Conservation (phyloP, 2,888 invertebrate genomes). For the Priocnemis perturbator region DNA sequence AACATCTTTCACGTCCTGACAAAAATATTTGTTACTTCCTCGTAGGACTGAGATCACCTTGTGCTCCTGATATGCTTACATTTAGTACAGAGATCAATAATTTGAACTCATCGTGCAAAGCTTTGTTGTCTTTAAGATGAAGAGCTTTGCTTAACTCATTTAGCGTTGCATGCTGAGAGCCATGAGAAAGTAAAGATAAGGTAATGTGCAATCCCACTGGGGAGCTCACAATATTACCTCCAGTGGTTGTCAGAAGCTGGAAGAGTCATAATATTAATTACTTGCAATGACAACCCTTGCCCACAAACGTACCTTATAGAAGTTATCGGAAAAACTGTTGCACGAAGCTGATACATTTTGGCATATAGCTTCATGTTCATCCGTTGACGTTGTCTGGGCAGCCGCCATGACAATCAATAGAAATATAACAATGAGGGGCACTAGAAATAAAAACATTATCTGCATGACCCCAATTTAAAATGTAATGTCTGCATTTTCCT, state of each 20-base stretch:
- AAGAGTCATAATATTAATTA: constrained; percentile 28
- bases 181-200: constrained; percentile 66
- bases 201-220: constrained; percentile 69
- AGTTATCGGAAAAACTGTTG: constrained; percentile 34
- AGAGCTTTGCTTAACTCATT: constrained; percentile 56
- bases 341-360: constrained; percentile 39
- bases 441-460: too few relatives aligned
- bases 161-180: constrained; percentile 57
- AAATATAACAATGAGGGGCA: too few relatives aligned
- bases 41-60: background rate
- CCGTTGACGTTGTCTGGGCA: background rate
- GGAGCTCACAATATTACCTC: constrained; percentile 63
- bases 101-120: constrained; percentile 45
- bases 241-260: constrained; percentile 44
- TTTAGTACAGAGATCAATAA: constrained; percentile 52
- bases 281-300: constrained; percentile 9
- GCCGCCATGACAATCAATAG: too few relatives aligned
- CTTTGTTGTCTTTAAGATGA: constrained; percentile 34
- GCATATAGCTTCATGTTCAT: background rate
- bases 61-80: constrained; percentile 43
- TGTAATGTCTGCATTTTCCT: too few relatives aligned
- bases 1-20: constrained; percentile 74
- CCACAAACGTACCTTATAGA: constrained; percentile 40
- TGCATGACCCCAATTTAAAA: too few relatives aligned
- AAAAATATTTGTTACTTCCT: constrained; percentile 22